Base-by-base conservation (phyloP, 1,140 invertebrate species). In the Magallana gigas region DNA sequence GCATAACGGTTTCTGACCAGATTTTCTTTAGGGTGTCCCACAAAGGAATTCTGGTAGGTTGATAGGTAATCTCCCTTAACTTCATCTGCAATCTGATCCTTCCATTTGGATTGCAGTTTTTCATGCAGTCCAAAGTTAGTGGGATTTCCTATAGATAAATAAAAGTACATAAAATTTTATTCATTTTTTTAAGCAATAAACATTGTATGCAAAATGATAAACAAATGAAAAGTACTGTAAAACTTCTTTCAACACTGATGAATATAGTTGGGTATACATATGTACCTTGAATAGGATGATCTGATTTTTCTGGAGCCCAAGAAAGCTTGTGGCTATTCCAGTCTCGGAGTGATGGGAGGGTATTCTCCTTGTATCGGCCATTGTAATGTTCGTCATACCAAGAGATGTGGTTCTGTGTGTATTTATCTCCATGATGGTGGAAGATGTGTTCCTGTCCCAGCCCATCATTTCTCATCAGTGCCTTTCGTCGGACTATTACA, bases 371-470 rank as follows among this genome's bases (percentile, higher is more conserved):
- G 90, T 90, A 93, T 84, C 94, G 87, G 0, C 92, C 91, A 87
- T 94, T 94, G 81, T 92, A 94, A 76, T 93, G 87, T 82, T 94
- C 94, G 90, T 94, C 94, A 88, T 94, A 94, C 92, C 92, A 92
- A 1, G 93, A 92, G 56, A 94, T 91, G 90, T 92, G 91, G 87
- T 94, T 94, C 85, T 93, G 93, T 9, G 91, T 90, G 76, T 94
- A 94, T 56, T 82, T 83, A 1, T 92, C 88, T 14, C 93, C 93
- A 91, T 94, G 93, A 64, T 94, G 93, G 64, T 91, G 89, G 80
- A 93, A 92, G 9, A 93, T 85, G 80, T 90, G 81, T 80, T 92
- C 91, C 84, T 91, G 87, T 9, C 91, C 91, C n/a, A 93, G 85
- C 48, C 93, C 93, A 59, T 92, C 90, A 88, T 92, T 91, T 81